Conservation (phyloP, 1,140 invertebrate genomes). For the Tetranychus urticae region DNA sequence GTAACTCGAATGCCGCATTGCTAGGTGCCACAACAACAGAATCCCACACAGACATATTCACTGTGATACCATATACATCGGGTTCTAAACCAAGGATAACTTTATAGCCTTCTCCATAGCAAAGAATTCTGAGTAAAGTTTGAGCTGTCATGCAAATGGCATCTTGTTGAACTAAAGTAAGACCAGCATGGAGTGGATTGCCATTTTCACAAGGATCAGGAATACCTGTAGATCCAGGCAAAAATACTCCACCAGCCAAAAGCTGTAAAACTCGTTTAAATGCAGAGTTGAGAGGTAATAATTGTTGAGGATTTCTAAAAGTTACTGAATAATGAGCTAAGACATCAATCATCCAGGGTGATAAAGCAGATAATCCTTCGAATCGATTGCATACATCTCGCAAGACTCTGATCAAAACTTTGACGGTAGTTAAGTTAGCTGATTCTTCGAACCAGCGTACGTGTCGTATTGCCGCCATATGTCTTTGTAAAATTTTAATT, state of each 20-base stretch:
- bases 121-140: constrained; percentile 60
- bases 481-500: constrained; percentile 50
- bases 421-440: constrained; percentile 81
- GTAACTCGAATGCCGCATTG: constrained; percentile 61
- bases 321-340: constrained; percentile 87
- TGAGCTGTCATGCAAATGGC: constrained; percentile 71
- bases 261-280: constrained; percentile 64
- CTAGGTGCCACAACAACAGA: constrained; percentile 77
- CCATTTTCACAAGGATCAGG: constrained; percentile 79
- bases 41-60: constrained; percentile 60
- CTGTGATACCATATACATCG: constrained; percentile 20
- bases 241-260: constrained; percentile 70
- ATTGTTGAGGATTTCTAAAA: constrained; percentile 79
- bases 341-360: constrained; percentile 88
- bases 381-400: constrained; percentile 69
- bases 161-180: constrained; percentile 86
- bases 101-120: constrained; percentile 72
- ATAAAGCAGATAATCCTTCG: constrained; percentile 64
- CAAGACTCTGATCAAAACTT: constrained; percentile 73
- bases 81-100: constrained; percentile 42
- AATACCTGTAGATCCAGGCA: constrained; percentile 81
- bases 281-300: constrained; percentile 69
- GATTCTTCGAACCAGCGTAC: constrained; percentile 95
- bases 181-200: constrained; percentile 64
- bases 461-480: constrained; percentile 78